phyloP scores from a whole-genome alignment of 2,113 vertebrate genomes.

The Nothoprocta pentlandii region DNA sequence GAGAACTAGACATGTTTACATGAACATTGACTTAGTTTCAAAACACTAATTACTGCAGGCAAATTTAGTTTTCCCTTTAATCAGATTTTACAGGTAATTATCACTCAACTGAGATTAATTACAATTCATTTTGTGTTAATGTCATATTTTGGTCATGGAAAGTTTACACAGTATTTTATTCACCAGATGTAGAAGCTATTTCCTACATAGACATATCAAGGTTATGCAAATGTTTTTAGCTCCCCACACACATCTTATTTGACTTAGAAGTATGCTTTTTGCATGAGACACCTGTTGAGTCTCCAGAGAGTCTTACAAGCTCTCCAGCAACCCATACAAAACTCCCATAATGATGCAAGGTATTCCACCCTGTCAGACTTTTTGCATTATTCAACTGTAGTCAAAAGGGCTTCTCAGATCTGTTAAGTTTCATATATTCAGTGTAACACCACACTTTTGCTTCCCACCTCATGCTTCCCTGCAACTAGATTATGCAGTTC shows the following conservation, averaged over 20 bases:
- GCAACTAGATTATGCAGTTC: neutral
- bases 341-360: neutral
- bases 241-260: neutral
- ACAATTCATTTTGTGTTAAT: conserved; percentile 74
- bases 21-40: conserved; percentile 59
- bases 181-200: conserved; percentile 65
- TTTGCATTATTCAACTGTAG: neutral
- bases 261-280: neutral
- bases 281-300: neutral
- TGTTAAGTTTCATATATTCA: neutral
- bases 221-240: conserved; percentile 40
- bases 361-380: neutral
- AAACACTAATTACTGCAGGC: conserved; percentile 74
- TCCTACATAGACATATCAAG: conserved; percentile 42
- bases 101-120: conserved; percentile 79
- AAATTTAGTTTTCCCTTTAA: conserved; percentile 81
- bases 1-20: conserved; percentile 70
- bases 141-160: conserved; percentile 74
- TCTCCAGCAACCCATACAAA: neutral
- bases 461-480: neutral
- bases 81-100: conserved; percentile 83
- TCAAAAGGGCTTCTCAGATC: neutral
- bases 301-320: neutral
- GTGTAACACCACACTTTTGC: neutral
- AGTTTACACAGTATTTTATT: conserved; percentile 68